Evolutionary conservation across 2,797 vertebrate species (phyloP).

Genomic region (Vespertilio murinus): DNA sequence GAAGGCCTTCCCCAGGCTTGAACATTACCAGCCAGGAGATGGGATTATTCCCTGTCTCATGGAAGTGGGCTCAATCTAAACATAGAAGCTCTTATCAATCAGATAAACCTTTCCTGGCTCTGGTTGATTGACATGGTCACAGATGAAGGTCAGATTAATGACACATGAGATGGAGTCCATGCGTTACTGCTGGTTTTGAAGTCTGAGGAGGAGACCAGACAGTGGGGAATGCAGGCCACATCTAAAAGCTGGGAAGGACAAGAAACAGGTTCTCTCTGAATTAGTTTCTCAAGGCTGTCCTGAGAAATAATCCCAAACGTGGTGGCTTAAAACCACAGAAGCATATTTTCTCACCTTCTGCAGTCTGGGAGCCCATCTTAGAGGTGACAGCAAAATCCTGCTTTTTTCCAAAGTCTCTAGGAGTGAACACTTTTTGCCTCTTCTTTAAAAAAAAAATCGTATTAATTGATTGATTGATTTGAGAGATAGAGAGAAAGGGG

Average conservation of each 20-base stretch:
- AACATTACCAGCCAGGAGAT: not conserved
- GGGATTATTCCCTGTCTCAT: no score
- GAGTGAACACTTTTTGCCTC: no score
- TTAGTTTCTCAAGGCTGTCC: rapidly evolving
- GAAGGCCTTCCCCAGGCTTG: not conserved
- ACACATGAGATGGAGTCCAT: rapidly evolving
- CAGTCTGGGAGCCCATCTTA: not conserved
- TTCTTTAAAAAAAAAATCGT: no score
- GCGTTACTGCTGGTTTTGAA: not conserved
- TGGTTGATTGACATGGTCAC: not conserved
- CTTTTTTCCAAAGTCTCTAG: not conserved
- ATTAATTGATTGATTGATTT: no score
- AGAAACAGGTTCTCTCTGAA: not conserved
- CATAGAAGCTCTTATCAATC: not conserved
- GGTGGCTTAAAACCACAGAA: not conserved
- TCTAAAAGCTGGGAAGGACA: not conserved
- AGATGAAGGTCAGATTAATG: not conserved
- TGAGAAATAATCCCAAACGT: rapidly evolving
- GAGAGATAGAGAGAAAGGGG: not conserved
- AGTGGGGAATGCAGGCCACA: no score
- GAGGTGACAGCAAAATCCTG: rapidly evolving
- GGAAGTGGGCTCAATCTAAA: no score
- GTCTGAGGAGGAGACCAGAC: not conserved
- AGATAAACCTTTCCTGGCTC: not conserved
- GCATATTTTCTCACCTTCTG: not conserved